Evolutionary conservation across 2,888 invertebrate species (phyloP).

Genomic region (Troides helena): DNA sequence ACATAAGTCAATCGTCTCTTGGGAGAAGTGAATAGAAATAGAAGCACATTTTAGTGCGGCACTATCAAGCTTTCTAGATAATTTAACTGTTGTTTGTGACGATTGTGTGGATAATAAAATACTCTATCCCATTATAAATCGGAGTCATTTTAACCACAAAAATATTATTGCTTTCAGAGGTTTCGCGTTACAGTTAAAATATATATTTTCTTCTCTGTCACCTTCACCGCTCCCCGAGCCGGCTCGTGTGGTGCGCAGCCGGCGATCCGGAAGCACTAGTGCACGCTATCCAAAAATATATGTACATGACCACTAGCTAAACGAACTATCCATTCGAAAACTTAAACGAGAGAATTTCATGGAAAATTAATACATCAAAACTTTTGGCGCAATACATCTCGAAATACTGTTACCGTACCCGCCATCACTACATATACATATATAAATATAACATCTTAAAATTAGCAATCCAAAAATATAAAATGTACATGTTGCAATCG

Average conservation of each 20-base stretch:
- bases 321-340: constrained; percentile 67
- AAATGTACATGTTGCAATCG: constrained; percentile 78
- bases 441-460: constrained; percentile 81
- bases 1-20: background rate
- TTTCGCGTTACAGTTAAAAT: constrained; percentile 70
- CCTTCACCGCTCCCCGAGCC: constrained; percentile 29
- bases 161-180: constrained; percentile 77
- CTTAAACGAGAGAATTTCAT: constrained; percentile 64
- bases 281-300: constrained; percentile 76
- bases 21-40: constrained; percentile 29
- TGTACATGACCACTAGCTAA: constrained; percentile 79
- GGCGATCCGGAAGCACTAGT: constrained; percentile 72
- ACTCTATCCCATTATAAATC: constrained; percentile 61
- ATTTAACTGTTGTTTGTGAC: constrained; percentile 56
- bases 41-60: constrained; percentile 57
- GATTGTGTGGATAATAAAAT: constrained; percentile 72
- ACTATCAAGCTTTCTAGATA: constrained; percentile 64
- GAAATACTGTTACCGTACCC: constrained; percentile 77
- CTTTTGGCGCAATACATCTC: constrained; percentile 78
- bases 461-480: constrained; percentile 81
- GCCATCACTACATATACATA: constrained; percentile 79
- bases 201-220: constrained; percentile 40
- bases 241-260: constrained; percentile 42
- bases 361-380: constrained; percentile 79
- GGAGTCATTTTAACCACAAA: constrained; percentile 67